Base-by-base conservation (phyloP, 2,113 vertebrate genomes). In the Microcebus lehilahytsara region DNA sequence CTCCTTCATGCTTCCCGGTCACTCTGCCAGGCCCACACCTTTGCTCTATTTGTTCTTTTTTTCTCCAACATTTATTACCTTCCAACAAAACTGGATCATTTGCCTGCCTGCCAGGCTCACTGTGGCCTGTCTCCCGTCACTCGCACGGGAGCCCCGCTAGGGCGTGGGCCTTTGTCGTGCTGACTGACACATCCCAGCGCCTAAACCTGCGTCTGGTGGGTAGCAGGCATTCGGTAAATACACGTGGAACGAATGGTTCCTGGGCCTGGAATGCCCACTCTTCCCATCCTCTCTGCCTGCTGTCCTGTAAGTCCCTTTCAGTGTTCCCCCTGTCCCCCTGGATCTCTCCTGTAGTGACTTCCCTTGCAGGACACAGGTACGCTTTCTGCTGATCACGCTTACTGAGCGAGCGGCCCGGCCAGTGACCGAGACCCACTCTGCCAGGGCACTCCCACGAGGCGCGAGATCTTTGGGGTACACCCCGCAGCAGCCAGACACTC, bases 311-410 rank as follows among this genome's bases (percentile, higher is more conserved):
- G 32, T 56, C 49, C 40, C 34, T 74, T 75, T 19, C 17, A 19
- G 67, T n/a, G 23, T 30, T 10, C 22, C 37, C 30, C 22, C 27
- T 30, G 27, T 56, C 14, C 42, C 25, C 64, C n/a, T 5, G 56
- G 7, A 17, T 19, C 30, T 88, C 9, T 34, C 60, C 34, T 32
- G 14, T 5, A 16, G 34, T 19, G 9, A n/a, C 23, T 62, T 74
- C 16, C 40, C 34, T 79, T 7, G 17, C 32, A 69, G 60, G 23
- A 66, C 0, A 0, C 13, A 0, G 17, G 2, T 2, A 2, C 23
- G 11, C 78, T 77, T 69, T 37, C 49, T 69, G 17, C 60, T 17
- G 5, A 32, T 69, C 5, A 6, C 34, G n/a, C 27, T 67, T 42
- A 10, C n/a, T 37, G 37, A 74, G 19, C 6, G 17, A 25, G 25